These are phyloP conservation scores for Rhinoraja longicauda DNA, from an alignment of 2,797 vertebrate species.

Conservation along the genomic window DNA sequence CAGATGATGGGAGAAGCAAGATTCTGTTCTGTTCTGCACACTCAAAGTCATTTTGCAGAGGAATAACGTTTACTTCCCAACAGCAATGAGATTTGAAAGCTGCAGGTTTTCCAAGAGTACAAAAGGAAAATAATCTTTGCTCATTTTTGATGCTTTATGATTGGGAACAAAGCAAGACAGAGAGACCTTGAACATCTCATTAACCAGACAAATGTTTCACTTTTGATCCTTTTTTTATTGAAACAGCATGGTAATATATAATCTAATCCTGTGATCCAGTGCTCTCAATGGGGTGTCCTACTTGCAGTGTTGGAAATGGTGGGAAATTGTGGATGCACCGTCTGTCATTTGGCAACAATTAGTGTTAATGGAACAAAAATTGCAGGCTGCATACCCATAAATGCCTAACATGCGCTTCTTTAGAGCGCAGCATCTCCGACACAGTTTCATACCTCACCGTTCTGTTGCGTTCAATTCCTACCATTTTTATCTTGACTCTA, in stretches of 20 bases:
- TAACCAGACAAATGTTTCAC: background rate
- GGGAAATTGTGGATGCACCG: background rate
- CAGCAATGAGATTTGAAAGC: slow-evolving; percentile 17
- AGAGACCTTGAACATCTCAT: background rate
- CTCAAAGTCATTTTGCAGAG: slow-evolving; percentile 9
- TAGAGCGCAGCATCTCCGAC: background rate
- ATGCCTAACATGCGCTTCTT: background rate
- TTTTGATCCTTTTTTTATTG: background rate
- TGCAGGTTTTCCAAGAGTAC: background rate
- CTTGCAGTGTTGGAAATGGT: background rate
- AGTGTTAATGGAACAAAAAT: slow-evolving; percentile 22
- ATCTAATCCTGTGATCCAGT: background rate
- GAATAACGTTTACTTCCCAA: background rate
- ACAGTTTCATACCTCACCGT: background rate
- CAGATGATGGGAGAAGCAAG: slow-evolving; percentile 5
- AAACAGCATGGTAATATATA: background rate
- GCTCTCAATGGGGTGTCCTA: background rate
- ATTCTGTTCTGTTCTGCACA: slow-evolving; percentile 27
- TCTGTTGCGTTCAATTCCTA: background rate
- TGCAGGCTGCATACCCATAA: background rate
- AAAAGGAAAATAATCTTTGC: background rate
- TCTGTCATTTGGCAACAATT: background rate
- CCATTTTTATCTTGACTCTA: background rate
- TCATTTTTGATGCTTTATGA: background rate
- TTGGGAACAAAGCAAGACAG: background rate